phyloP scores from a whole-genome alignment of 2,888 invertebrate genomes.

The Drosophila atripex region DNA sequence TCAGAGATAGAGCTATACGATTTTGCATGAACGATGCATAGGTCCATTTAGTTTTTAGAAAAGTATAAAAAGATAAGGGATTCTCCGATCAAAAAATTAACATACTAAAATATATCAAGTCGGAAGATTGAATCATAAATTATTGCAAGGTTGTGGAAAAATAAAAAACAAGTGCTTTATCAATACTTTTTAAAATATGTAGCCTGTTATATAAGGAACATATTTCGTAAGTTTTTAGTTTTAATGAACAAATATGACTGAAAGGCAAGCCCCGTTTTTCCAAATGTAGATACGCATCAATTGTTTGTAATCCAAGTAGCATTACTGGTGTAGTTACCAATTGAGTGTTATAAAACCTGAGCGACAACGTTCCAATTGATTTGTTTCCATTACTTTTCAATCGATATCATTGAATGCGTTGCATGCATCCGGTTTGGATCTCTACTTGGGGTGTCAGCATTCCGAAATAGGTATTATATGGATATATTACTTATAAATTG shows the following conservation, averaged over 20 bases:
- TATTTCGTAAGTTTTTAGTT: background rate
- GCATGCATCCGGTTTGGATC: slow-evolving; percentile 37
- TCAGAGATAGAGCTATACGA: no score
- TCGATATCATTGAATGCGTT: slow-evolving; percentile 13
- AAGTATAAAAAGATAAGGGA: no score
- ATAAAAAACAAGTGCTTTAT: no score
- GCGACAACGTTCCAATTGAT: slow-evolving; percentile 63
- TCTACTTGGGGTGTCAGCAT: background rate
- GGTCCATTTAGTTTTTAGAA: no score
- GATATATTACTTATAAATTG: no score
- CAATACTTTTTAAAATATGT: no score
- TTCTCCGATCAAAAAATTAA: no score
- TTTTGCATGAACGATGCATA: no score
- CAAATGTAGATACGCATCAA: slow-evolving; percentile 15
- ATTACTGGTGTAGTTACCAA: slow-evolving; percentile 50
- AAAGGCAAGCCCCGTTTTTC: background rate
- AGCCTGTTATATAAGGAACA: no score
- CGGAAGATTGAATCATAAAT: no score
- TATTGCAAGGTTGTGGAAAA: no score
- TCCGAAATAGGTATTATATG: background rate
- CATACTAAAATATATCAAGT: no score
- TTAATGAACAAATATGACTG: background rate
- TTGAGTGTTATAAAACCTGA: slow-evolving; percentile 50
- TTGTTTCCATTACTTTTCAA: slow-evolving; percentile 47
- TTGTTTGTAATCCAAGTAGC: slow-evolving; percentile 14